Percentiles rank a stretch among this genome's conserved stretches.
phyloP scores from a whole-genome alignment of 1,140 invertebrate species.

The Elysia chlorotica region DNA sequence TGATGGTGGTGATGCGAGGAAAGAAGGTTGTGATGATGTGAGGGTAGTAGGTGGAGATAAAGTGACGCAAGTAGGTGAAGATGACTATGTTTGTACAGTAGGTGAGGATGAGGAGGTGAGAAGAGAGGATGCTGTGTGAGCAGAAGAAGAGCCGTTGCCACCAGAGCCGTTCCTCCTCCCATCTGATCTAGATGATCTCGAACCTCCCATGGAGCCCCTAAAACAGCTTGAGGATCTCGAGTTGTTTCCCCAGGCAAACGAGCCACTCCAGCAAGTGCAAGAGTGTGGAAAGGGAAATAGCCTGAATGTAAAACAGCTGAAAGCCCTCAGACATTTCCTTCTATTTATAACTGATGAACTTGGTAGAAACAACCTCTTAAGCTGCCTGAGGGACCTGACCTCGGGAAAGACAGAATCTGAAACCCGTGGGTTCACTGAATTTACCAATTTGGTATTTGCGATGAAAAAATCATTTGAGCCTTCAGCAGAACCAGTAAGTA shows the following conservation, averaged over 20 bases:
- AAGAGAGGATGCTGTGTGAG: too few species aligned
- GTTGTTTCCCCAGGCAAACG: background rate
- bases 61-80: too few species aligned
- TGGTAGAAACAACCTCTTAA: too few species aligned
- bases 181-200: background rate
- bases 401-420: too few species aligned
- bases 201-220: background rate
- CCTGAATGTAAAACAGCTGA: background rate
- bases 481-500: background rate
- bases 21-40: too few species aligned
- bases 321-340: background rate
- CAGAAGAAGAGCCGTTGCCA: background rate
- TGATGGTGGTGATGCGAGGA: background rate
- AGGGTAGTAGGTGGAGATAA: too few species aligned
- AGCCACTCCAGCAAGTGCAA: background rate
- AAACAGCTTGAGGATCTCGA: background rate
- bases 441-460: too few species aligned
- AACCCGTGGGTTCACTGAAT: too few species aligned
- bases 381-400: too few species aligned
- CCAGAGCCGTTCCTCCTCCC: background rate
- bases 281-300: background rate
- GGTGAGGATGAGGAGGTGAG: too few species aligned
- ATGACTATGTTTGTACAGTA: too few species aligned
- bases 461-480: background rate
- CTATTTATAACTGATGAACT: background rate